Base-by-base conservation (phyloP, 2,888 invertebrate species). In the Phortica magna region DNA sequence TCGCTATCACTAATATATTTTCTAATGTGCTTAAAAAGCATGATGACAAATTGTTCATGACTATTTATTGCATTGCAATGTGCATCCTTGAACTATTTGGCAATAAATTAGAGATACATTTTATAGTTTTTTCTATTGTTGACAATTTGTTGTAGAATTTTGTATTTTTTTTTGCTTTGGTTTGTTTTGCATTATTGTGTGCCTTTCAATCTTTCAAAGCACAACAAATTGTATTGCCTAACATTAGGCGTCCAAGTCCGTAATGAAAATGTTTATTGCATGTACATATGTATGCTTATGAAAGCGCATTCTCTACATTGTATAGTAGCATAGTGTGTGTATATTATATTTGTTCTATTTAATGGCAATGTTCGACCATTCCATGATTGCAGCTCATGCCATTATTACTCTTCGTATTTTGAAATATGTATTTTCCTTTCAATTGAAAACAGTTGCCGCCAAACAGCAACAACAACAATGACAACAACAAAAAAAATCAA, bases 21-120 rank as follows among this genome's bases (percentile, higher is more conserved):
- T 22, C 64, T 64, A 64, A 48, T 48, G 14, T 48, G 14, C 14
- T 48, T 48, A 14, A 48, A 48, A 61, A 22, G 19, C 17, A 61
- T 19, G 19, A 71, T 78, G 76, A 77, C 77, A 83, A 88, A 85
- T 88, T 80, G 81, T 86, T 86, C 81, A 82, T 79, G 84, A 78
- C 83, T 88, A 85, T 85, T 83, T 86, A 85, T 85, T 88, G 83
- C 84, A 88, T 82, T 79, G 82, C 77, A 81, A 80, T 78, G 81
- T 87, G 83, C 82, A 83, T 81, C 80, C 87, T 81, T 85, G 88
- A 85, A 81, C 81, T 88, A 81, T 83, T 80, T 76, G 79, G 87
- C 83, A 71, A 71, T 71, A 71, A 71, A 71, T 71, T 70, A 79
- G 77, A 83, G 64, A 71, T 71, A 71, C 53, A 71, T 55, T 71